Conservation (phyloP, 2,888 invertebrate species). For the Rotaria sp. region DNA sequence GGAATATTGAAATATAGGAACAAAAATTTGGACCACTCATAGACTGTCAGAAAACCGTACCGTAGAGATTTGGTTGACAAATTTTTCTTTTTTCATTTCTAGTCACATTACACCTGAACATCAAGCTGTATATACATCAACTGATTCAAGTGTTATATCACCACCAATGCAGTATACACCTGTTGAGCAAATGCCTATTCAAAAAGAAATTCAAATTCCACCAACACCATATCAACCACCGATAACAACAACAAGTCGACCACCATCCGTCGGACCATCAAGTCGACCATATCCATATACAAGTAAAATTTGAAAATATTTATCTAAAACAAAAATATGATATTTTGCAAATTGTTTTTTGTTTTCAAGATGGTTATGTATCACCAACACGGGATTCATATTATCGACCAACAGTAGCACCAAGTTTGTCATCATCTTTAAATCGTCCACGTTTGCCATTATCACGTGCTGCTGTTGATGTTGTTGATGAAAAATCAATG, state of each 20-base stretch:
- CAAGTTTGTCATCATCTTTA: neutral
- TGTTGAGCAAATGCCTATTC: neutral
- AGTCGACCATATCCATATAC: neutral
- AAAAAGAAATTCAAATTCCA: neutral
- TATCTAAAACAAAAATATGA: neutral
- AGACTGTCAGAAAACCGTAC: too few species aligned
- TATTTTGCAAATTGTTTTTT: neutral
- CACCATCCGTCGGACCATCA: neutral
- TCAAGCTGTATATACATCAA: conserved; percentile 21
- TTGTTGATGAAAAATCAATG: conserved; percentile 23
- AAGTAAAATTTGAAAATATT: neutral
- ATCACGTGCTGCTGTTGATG: conserved; percentile 18
- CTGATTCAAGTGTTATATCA: neutral
- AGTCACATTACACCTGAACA: neutral
- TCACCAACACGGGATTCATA: neutral
- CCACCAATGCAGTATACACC: neutral
- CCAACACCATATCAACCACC: neutral
- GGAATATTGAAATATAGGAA: too few species aligned
- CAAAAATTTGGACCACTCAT: too few species aligned
- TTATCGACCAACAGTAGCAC: neutral
- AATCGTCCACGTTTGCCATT: neutral
- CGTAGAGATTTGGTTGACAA: too few species aligned
- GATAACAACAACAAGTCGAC: neutral
- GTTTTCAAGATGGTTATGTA: neutral
- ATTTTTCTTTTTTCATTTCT: neutral